These are phyloP conservation scores for Pristis pectinata DNA, from an alignment of 2,797 vertebrate genomes.

Conservation along the genomic window DNA sequence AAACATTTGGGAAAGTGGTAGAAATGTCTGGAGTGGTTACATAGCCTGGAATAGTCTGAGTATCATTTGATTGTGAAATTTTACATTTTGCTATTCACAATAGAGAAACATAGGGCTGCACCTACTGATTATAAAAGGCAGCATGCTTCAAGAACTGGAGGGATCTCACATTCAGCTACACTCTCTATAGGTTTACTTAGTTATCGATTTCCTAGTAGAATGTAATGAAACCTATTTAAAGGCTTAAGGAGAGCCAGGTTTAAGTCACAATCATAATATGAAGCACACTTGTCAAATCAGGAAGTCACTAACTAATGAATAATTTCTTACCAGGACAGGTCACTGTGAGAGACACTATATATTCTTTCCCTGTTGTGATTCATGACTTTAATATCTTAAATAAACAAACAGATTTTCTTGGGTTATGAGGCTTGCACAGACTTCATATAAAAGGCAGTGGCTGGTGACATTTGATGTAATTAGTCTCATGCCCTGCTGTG, in stretches of 20 bases:
- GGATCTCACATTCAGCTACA: constrained; percentile 22
- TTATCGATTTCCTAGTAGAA: constrained; percentile 21
- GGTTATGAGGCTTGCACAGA: constrained; percentile 46
- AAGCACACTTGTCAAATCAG: constrained; percentile 29
- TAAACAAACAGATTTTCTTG: constrained; percentile 42
- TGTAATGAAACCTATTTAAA: constrained; percentile 33
- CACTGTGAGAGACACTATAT: neutral
- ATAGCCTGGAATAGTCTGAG: neutral
- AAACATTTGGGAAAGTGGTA: neutral
- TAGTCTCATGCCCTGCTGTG: constrained; percentile 51
- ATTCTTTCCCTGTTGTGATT: constrained; percentile 18
- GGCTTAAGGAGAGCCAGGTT: constrained; percentile 9
- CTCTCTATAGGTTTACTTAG: neutral
- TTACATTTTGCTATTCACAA: neutral
- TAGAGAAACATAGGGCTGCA: neutral
- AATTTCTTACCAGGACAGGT: constrained; percentile 30
- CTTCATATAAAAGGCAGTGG: constrained; percentile 52
- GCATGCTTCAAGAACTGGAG: neutral
- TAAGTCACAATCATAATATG: constrained; percentile 20
- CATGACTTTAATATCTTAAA: constrained; percentile 46
- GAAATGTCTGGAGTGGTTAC: neutral
- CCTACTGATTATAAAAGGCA: constrained; percentile 8
- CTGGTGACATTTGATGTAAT: constrained; percentile 56
- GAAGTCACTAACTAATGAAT: constrained; percentile 20
- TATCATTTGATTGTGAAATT: constrained; percentile 10